Evolutionary conservation across 2,113 vertebrate species (phyloP).

Genomic region (Rhagologus leucostigma): DNA sequence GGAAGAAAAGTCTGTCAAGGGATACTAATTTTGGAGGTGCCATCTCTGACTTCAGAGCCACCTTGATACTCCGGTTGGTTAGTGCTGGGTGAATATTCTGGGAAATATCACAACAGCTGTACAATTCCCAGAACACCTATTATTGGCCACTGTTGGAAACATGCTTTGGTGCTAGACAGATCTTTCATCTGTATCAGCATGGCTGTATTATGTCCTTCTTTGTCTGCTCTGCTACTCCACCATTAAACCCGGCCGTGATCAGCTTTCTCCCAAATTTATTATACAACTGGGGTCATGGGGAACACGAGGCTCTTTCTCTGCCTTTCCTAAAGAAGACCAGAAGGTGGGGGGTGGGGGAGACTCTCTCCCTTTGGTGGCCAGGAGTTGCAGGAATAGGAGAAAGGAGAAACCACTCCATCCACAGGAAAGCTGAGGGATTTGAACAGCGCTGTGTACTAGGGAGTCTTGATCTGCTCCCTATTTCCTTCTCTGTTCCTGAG

Average conservation of each 20-base stretch:
- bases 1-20: neutral
- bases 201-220: neutral
- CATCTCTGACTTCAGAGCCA: neutral
- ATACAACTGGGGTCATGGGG: neutral
- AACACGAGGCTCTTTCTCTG: neutral
- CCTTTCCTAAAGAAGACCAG: neutral
- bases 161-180: neutral
- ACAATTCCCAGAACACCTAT: neutral
- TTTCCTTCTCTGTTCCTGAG: neutral
- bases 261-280: neutral
- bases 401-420: neutral
- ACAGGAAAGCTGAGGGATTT: neutral
- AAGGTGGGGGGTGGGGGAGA: neutral
- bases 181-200: neutral
- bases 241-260: rapidly evolving
- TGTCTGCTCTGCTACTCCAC: neutral
- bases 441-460: neutral
- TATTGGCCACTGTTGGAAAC: neutral
- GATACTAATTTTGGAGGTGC: neutral
- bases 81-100: neutral
- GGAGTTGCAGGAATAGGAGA: neutral
- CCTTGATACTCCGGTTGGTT: neutral
- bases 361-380: neutral
- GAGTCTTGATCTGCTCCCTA: neutral
- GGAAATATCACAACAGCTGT: neutral